Base-by-base conservation (phyloP, 2,888 invertebrate genomes). In the Laspeyria flexula region DNA sequence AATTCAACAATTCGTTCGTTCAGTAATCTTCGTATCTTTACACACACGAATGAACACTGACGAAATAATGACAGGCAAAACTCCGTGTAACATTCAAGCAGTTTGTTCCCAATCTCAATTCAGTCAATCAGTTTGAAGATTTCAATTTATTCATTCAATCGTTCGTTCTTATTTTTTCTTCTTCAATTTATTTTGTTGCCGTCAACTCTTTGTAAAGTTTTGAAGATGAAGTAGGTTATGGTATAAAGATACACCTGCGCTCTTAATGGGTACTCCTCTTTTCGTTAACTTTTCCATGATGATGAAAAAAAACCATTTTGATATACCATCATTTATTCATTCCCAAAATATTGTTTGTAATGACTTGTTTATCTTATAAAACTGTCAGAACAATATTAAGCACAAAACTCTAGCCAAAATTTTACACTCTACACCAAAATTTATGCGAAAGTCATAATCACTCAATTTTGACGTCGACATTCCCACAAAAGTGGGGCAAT, bases 31-130 rank as follows among this genome's bases (percentile, higher is more conserved):
- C 55, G 50, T 65, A 65, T 69, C 59, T 66, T 58, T 66, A 55
- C 62, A 70, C 71, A 73, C 68, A 66, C 67, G 60, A 69, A 33
- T 61, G 61, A 69, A 51, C 69, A 71, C 51, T 59, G 59, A 72
- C 63, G 71, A 72, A 62, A 60, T 69, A 64, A 74, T 70, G 68
- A 59, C 55, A 58, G 44, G 43, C 55, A 50, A 45, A 35, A 48
- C 51, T 51, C 43, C 52, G 39, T 11, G 46, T 51, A 55, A 54
- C 45, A 48, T 40, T 60, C 65, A 65, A 60, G 55, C 60, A 60
- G 50, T 41, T 65, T 39, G 40, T 39, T 52, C 43, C 27, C 34
- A 49, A 39, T 51, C 51, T 51, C 44, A 43, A 43, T 55, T 55
- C 48, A 54, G 54, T 63, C 63, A 59, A 60, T 56, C 56, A 60